A percentile compares a stretch with the other conserved stretches of the same genome.
phyloP scores from a whole-genome alignment of 2,797 vertebrate genomes.

The Oryzias sinensis region DNA sequence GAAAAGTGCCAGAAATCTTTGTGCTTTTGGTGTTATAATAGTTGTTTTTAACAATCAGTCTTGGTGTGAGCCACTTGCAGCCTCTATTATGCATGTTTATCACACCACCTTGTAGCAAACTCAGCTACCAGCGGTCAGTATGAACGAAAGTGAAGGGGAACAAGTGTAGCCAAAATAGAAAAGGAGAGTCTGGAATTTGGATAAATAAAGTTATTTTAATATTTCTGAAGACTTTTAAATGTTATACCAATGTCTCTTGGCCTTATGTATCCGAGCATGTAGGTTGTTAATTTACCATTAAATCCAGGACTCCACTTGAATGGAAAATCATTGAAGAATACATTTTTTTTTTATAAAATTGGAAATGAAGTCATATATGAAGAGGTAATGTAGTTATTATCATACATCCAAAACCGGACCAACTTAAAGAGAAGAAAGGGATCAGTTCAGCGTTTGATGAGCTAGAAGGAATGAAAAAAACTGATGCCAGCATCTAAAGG shows the following conservation, averaged over 20 bases:
- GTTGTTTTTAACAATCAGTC: constrained; percentile 45
- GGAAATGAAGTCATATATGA: no score
- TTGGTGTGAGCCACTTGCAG: constrained; percentile 65
- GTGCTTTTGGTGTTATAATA: constrained; percentile 41
- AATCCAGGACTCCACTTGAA: no score
- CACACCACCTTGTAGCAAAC: constrained; percentile 13
- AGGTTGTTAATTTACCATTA: no score
- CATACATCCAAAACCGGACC: constrained; percentile 43
- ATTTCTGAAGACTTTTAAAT: no score
- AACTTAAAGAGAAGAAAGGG: constrained; percentile 52
- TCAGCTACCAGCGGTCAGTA: no score
- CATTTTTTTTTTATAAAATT: no score
- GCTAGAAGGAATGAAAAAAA: constrained; percentile 70
- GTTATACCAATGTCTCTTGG: no score
- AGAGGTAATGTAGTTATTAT: constrained; percentile 20
- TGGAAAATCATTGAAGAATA: no score
- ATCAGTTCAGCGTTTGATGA: constrained; percentile 67
- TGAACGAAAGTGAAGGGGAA: constrained; percentile 15
- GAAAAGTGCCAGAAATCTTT: constrained; percentile 18
- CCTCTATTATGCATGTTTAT: constrained; percentile 47
- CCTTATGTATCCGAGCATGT: no score
- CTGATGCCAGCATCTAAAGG: constrained; percentile 54
- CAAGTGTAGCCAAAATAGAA: constrained; percentile 46
- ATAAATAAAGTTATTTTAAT: no score
- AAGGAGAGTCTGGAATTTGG: constrained; percentile 52